Evolutionary conservation across 2,888 invertebrate genomes (phyloP).

Genomic region (Polydrusus tereticollis): DNA sequence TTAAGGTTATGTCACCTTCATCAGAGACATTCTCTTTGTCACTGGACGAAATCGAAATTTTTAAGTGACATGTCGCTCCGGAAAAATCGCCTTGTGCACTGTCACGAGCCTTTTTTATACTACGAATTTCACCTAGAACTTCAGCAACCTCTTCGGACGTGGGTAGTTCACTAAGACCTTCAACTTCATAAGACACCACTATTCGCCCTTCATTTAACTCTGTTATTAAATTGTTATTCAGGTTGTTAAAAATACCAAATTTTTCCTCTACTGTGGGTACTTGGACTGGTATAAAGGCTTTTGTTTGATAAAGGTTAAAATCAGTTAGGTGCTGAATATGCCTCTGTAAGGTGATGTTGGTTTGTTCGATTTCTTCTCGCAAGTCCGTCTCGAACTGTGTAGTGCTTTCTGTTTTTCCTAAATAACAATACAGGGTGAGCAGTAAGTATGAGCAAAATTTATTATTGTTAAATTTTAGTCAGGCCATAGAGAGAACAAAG

Average conservation of each 20-base stretch:
- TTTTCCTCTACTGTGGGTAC: neutral
- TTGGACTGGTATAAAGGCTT: neutral
- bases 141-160: neutral
- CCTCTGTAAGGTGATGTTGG: neutral
- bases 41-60: neutral
- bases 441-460: no score
- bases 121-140: neutral
- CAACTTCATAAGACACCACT: neutral
- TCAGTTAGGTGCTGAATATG: neutral
- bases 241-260: neutral
- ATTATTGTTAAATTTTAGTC: no score
- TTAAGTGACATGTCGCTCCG: neutral
- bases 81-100: neutral
- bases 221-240: neutral
- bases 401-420: neutral
- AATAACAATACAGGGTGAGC: no score
- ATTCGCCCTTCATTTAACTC: neutral
- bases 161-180: neutral
- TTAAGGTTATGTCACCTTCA: neutral
- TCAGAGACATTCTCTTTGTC: neutral
- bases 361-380: neutral
- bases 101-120: neutral
- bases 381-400: neutral
- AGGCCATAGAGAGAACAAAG: no score
- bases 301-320: slow-evolving; percentile 1